Conservation (phyloP, 2,888 invertebrate genomes). For the Cynaeus angustus region DNA sequence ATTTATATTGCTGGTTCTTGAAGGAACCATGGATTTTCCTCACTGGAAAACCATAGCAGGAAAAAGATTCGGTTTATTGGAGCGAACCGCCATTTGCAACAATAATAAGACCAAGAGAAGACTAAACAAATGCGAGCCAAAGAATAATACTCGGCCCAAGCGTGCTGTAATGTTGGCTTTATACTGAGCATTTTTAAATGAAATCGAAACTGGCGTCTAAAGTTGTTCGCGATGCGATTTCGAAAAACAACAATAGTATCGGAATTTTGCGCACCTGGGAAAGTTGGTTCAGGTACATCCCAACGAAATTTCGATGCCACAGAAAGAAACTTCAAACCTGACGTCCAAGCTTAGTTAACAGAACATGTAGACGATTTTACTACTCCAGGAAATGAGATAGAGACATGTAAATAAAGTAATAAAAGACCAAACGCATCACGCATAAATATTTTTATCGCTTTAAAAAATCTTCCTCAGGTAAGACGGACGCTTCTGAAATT, state of each 20-base stretch:
- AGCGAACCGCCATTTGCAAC: slow-evolving; percentile 22
- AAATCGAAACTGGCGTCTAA: slow-evolving; percentile 34
- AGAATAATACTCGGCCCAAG: slow-evolving; percentile 30
- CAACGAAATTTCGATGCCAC: slow-evolving; percentile 15
- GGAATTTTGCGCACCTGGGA: slow-evolving; percentile 32
- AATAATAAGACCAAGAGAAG: slow-evolving; percentile 39
- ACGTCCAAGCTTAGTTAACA: slow-evolving; percentile 58
- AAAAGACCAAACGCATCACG: slow-evolving; percentile 67
- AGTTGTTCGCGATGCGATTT: slow-evolving; percentile 17
- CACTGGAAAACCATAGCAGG: not conserved
- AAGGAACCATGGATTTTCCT: slow-evolving; percentile 20
- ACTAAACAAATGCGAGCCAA: slow-evolving; percentile 46
- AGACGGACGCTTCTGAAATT: slow-evolving; percentile 64
- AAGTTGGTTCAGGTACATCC: slow-evolving; percentile 30
- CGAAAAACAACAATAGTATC: slow-evolving; percentile 18
- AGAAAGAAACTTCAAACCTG: not conserved
- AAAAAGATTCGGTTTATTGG: slow-evolving; percentile 23
- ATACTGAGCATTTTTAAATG: slow-evolving; percentile 32
- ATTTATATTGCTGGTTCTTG: slow-evolving; percentile 33
- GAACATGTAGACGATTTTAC: slow-evolving; percentile 65
- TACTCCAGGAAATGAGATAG: slow-evolving; percentile 67
- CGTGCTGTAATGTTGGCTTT: slow-evolving; percentile 21
- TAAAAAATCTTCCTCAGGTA: slow-evolving; percentile 65
- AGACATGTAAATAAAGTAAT: slow-evolving; percentile 67
- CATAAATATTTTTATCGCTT: slow-evolving; percentile 66